A percentile compares a stretch with the other conserved stretches of the same genome.
Conservation (phyloP, 2,888 invertebrate genomes). For the Tortrix viridana region DNA sequence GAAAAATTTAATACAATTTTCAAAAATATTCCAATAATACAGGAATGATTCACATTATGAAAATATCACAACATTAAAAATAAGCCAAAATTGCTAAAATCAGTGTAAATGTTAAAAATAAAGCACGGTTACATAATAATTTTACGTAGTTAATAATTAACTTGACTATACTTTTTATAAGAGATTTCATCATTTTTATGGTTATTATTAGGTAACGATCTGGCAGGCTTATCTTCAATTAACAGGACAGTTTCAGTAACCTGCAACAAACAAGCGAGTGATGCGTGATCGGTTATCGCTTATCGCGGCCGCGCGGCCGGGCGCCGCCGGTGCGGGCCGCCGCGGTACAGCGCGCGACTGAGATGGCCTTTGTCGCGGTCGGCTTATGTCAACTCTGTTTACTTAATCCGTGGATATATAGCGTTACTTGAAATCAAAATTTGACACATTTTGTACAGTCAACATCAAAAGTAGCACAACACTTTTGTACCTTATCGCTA, state of each 20-base stretch:
- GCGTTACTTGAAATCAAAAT: no score
- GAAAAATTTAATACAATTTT: constrained; percentile 78
- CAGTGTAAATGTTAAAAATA: constrained; percentile 79
- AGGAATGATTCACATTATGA: constrained; percentile 77
- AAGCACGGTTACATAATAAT: constrained; percentile 71
- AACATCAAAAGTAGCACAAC: no score
- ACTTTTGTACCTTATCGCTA: no score
- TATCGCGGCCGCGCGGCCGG: no score
- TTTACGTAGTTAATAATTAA: constrained; percentile 64
- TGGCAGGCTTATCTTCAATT: constrained; percentile 49
- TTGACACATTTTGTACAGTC: no score
- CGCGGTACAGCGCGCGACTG: no score
- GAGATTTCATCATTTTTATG: constrained; percentile 59
- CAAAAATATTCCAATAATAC: constrained; percentile 77
- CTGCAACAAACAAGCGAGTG: constrained; percentile 48
- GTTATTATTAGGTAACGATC: constrained; percentile 46
- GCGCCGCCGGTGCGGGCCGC: no score
- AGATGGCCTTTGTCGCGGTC: no score
- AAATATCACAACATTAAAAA: constrained; percentile 79
- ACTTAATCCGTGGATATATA: no score
- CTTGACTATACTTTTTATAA: constrained; percentile 67
- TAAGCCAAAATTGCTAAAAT: constrained; percentile 78
- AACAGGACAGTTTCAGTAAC: constrained; percentile 47
- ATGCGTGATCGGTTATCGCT: not conserved
- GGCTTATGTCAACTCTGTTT: no score